Evolutionary conservation across 2,797 vertebrate species (phyloP), one percentile per base, ranked within the genome.

Genomic region (Stomatorhinus walkeri): DNA sequence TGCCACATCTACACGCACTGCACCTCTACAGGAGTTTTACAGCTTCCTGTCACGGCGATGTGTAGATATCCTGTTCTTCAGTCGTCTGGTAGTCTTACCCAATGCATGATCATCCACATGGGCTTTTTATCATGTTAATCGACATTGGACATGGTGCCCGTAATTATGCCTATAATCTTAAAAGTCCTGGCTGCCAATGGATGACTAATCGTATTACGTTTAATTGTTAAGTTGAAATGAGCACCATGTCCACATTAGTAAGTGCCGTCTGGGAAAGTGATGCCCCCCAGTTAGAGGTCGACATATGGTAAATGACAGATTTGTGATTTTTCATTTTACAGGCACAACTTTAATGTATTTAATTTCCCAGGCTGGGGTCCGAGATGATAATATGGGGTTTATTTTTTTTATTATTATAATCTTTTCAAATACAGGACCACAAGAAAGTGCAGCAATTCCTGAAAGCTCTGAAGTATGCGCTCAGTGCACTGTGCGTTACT

Each of bases 81-180:
- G 43, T 48, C 22, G 36, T 84, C 46, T 28, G 51, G 43, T 22
- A 22, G 81, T 51, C 43, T 51, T 14, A 48, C 81, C 8, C 46
- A 8, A 84, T 9, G 22, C 19, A 22, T 9, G 43, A 9, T n/a
- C 7, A 0, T 46, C 79, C 9, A n/a, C 46, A 22, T 24, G 8
- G 49, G 81, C 43, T 48, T 84, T 84, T 84, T 51, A 84, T 46
- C 81, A 49, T 84, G 81, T 51, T 28, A 84, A 84, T 84, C 9
- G 14, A 49, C 81, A 51, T 22, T 28, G n/a, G 46, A 9, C 46
- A 40, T 48, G 79, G 79, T 83, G 40, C 40, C 14, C 32, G 10
- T 84, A 51, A 84, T 84, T 84, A 84, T 84, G 40, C 48, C 19
- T 84, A 84, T 84, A 51, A 84, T 84, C 81, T 84, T 84, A 24